These are phyloP conservation scores for Rotaria magnacalcarata DNA, from an alignment of 2,888 invertebrate species.

Conservation along the genomic window DNA sequence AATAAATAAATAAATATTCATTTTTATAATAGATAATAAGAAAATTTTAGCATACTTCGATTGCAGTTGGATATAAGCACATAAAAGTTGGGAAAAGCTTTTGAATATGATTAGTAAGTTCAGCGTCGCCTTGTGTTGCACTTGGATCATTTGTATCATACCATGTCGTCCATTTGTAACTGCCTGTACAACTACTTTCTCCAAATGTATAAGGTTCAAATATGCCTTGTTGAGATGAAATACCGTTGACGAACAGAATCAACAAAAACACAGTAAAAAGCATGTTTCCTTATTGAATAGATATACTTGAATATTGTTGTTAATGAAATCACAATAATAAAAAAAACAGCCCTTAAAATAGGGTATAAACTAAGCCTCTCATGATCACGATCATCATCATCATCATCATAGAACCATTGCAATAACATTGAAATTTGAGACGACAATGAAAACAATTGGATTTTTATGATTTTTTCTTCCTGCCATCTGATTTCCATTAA, in stretches of 20 bases:
- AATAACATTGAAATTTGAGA: neutral
- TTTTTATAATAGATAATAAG: neutral
- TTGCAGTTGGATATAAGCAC: neutral
- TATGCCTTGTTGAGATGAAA: neutral
- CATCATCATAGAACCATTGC: neutral
- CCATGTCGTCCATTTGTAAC: constrained; percentile 6
- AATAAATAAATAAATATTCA: neutral
- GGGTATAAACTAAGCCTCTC: neutral
- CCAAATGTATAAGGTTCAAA: neutral
- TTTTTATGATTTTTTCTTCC: neutral
- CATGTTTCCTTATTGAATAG: neutral
- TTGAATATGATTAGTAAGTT: neutral
- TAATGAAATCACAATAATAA: neutral
- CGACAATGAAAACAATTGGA: neutral
- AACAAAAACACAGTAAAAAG: neutral
- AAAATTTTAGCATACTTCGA: neutral
- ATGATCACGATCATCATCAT: neutral
- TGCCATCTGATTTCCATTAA: too few relatives aligned
- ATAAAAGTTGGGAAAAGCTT: neutral
- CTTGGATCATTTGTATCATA: neutral
- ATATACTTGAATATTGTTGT: neutral
- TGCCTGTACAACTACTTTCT: neutral
- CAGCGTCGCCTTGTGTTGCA: neutral
- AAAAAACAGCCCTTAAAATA: neutral
- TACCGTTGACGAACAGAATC: neutral